Conservation (phyloP, 1,140 invertebrate species). For the Thrips palmi region DNA sequence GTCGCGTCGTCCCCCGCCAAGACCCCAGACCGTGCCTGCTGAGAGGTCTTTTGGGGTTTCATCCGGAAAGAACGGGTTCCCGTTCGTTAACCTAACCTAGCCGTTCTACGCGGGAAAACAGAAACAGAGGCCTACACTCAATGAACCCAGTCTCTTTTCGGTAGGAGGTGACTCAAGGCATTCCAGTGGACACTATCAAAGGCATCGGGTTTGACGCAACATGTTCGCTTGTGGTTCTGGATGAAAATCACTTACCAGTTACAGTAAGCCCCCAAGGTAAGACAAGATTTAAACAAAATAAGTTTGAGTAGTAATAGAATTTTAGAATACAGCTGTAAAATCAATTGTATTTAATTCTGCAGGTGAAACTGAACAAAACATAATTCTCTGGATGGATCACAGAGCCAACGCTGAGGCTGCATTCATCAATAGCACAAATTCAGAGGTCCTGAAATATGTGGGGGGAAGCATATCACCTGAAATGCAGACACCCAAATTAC, state of each 20-base stretch:
- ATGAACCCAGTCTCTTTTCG: slow-evolving; percentile 15
- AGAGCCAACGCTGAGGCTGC: slow-evolving; percentile 64
- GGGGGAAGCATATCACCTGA: slow-evolving; percentile 85
- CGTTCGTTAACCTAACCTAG: neutral
- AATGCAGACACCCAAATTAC: slow-evolving; percentile 89
- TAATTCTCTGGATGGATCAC: slow-evolving; percentile 97
- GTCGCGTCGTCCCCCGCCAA: no score
- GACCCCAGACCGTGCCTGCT: no score
- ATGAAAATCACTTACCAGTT: slow-evolving; percentile 45
- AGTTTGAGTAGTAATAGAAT: neutral
- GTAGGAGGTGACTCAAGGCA: slow-evolving; percentile 38
- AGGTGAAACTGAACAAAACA: slow-evolving; percentile 51
- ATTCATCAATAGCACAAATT: slow-evolving; percentile 56
- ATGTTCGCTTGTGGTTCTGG: slow-evolving; percentile 76
- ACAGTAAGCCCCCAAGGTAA: slow-evolving; percentile 53
- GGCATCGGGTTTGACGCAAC: slow-evolving; percentile 93
- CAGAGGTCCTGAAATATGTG: slow-evolving; percentile 65
- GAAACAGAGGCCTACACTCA: neutral
- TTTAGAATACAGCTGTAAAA: neutral
- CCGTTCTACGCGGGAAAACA: neutral
- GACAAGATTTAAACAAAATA: neutral
- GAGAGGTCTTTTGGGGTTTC: neutral
- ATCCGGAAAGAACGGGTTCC: neutral
- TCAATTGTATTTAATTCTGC: slow-evolving; percentile 6
- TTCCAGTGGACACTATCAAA: slow-evolving; percentile 37